phyloP scores from a whole-genome alignment of 1,140 invertebrate species.

The Penaeus vannamei region DNA sequence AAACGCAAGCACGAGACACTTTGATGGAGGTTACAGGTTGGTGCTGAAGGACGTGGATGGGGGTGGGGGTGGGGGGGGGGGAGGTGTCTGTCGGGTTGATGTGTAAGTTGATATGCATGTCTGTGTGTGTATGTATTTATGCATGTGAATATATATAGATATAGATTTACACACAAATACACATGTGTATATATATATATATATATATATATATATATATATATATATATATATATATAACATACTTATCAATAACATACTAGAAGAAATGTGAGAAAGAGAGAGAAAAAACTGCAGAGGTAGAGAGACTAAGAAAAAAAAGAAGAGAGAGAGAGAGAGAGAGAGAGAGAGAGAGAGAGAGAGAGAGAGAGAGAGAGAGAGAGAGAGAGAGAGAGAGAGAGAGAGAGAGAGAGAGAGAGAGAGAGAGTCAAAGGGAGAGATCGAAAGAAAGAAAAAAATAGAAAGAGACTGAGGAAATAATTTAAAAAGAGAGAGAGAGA shows the following conservation, averaged over 20 bases:
- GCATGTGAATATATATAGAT: too few species aligned
- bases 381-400: background rate
- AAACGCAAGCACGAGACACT: too few species aligned
- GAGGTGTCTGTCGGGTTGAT: too few species aligned
- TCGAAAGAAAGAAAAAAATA: background rate
- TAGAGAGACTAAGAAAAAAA: background rate
- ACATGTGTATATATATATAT: background rate
- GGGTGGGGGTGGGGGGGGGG: too few species aligned
- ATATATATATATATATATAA: slow-evolving; percentile 5
- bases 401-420: background rate
- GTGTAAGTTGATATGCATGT: too few species aligned
- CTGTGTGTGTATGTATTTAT: background rate
- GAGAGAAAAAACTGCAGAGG: slow-evolving; percentile 6
- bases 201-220: slow-evolving; percentile 26
- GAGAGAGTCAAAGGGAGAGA: background rate
- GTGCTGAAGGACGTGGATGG: too few species aligned
- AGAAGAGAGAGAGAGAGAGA: background rate
- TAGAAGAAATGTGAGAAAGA: background rate
- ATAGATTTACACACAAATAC: too few species aligned
- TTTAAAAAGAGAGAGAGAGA: too few species aligned
- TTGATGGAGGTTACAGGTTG: too few species aligned
- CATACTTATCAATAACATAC: background rate
- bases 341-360: background rate
- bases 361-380: background rate
- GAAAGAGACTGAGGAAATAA: background rate